Conservation (phyloP, 2,888 invertebrate species). For the Limenitis camilla region DNA sequence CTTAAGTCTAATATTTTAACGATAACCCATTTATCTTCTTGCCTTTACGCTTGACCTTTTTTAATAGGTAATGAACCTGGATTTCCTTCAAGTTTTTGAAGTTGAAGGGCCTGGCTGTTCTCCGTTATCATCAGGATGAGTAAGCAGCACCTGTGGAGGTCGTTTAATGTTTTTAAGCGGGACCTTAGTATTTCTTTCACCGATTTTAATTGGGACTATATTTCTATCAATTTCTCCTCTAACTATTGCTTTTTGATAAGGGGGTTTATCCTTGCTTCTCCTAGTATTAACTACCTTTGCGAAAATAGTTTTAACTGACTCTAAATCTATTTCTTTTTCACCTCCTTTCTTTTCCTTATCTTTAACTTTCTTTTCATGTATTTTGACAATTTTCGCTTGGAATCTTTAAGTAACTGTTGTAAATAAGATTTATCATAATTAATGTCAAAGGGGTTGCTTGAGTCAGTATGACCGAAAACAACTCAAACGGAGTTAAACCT, state of each 20-base stretch:
- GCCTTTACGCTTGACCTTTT: constrained; percentile 17
- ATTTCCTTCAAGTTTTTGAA: constrained; percentile 25
- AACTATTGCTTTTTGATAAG: constrained; percentile 17
- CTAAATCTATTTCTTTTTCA: neutral
- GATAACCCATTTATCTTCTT: constrained; percentile 9
- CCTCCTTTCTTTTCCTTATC: neutral
- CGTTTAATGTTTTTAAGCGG: constrained; percentile 27
- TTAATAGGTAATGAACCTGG: constrained; percentile 24
- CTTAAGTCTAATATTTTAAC: constrained; percentile 22
- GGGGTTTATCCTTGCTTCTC: constrained; percentile 24
- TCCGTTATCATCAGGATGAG: constrained; percentile 3
- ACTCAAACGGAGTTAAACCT: constrained; percentile 26
- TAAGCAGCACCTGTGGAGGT: constrained; percentile 24
- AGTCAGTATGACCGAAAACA: constrained; percentile 28
- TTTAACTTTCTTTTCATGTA: constrained; percentile 6
- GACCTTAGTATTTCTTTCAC: constrained; percentile 18
- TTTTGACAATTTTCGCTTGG: constrained; percentile 20
- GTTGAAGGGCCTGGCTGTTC: constrained; percentile 26
- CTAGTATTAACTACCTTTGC: neutral
- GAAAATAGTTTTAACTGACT: neutral
- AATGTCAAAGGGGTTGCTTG: constrained; percentile 17
- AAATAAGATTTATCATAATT: constrained; percentile 24
- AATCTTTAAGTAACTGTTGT: constrained; percentile 27
- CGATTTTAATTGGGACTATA: constrained; percentile 14
- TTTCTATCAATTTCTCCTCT: constrained; percentile 15